These are phyloP conservation scores for Fragum fragum DNA, from an alignment of 2,888 invertebrate species.

Conservation along the genomic window DNA sequence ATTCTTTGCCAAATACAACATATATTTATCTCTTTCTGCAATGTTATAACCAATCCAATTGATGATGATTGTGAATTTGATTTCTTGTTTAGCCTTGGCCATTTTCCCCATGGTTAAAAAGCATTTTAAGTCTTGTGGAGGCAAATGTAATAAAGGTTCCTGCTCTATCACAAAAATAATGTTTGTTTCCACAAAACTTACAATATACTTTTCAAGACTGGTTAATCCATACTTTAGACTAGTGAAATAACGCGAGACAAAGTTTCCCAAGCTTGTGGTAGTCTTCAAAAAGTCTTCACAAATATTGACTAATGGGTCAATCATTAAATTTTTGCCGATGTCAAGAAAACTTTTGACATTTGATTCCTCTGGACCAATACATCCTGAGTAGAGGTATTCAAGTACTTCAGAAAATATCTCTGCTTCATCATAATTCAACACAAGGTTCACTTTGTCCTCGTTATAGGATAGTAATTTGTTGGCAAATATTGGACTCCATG, in stretches of 20 bases:
- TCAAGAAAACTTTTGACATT: constrained; percentile 89
- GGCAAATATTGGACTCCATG: constrained; percentile 89
- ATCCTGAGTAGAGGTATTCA: constrained; percentile 90
- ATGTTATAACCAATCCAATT: constrained; percentile 69
- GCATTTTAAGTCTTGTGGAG: constrained; percentile 51
- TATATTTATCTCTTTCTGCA: constrained; percentile 88
- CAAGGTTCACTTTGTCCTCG: background rate
- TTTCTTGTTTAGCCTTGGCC: constrained; percentile 43
- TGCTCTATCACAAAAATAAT: constrained; percentile 57
- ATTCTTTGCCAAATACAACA: constrained; percentile 88
- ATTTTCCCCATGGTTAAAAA: constrained; percentile 57
- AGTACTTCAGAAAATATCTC: constrained; percentile 88
- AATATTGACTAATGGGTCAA: constrained; percentile 88
- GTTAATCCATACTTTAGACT: constrained; percentile 89
- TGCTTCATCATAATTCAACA: constrained; percentile 85
- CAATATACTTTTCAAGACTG: constrained; percentile 88
- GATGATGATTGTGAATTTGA: constrained; percentile 59
- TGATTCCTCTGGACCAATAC: constrained; percentile 88
- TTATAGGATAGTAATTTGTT: constrained; percentile 26
- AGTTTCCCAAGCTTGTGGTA: constrained; percentile 89
- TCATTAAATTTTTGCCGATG: constrained; percentile 89
- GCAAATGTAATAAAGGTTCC: constrained; percentile 37
- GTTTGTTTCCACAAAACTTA: constrained; percentile 87
- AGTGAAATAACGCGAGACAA: constrained; percentile 89
- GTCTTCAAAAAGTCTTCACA: constrained; percentile 90